Conservation (phyloP, 1,140 invertebrate genomes). For the Galleria mellonella region DNA sequence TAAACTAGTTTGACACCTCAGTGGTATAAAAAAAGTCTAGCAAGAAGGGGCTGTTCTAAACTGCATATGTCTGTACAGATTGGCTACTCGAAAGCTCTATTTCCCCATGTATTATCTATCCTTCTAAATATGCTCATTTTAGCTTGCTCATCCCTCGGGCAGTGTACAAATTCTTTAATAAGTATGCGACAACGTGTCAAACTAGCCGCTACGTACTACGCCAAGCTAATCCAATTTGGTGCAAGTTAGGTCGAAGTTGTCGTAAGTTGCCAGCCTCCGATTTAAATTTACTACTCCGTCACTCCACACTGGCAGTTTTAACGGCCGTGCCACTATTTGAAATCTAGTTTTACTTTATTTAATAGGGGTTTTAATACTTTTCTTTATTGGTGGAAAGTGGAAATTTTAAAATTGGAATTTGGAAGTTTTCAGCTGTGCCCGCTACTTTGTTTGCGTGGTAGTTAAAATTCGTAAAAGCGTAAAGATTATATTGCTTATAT, state of each 20-base stretch:
- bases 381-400: neutral
- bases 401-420: neutral
- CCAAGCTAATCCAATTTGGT: conserved; percentile 54
- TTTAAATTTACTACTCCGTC: conserved; percentile 60
- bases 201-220: conserved; percentile 20
- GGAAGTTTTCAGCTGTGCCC: too few relatives aligned
- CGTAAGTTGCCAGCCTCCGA: conserved; percentile 48
- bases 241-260: conserved; percentile 35
- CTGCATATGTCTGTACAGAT: too few relatives aligned
- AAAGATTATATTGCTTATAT: too few relatives aligned
- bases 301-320: conserved; percentile 48
- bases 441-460: too few relatives aligned
- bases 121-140: neutral
- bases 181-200: conserved; percentile 25
- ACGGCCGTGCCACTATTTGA: conserved; percentile 40
- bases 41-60: too few relatives aligned
- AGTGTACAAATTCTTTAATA: neutral
- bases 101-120: too few relatives aligned
- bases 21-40: too few relatives aligned
- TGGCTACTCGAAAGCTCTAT: too few relatives aligned
- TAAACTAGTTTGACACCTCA: too few relatives aligned
- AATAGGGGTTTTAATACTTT: conserved; percentile 8
- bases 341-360: conserved; percentile 32
- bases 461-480: too few relatives aligned
- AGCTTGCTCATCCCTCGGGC: neutral